Base-by-base conservation (phyloP, 92 coral and sea anemone genomes). In the Epizoanthus ramosus region DNA sequence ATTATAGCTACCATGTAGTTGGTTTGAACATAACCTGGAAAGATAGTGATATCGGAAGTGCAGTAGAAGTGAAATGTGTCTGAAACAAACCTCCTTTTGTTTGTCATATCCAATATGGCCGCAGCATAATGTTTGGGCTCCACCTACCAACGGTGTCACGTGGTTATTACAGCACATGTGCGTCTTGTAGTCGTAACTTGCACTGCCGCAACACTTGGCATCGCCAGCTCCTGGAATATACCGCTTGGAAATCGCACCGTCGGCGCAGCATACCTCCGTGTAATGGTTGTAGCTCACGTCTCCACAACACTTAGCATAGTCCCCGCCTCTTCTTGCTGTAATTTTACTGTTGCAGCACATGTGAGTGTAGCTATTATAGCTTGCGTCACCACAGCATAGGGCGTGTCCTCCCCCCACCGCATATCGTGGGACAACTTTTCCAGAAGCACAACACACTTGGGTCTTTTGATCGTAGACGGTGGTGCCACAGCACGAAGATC, bases 191-290 rank as follows among this genome's bases (percentile, higher is more conserved):
- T 86, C 75, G 67, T 70, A 86, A 5, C 79, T 72, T 37, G 50
- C n/a, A 33, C 58, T 81, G 33, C 87, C 87, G 35, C 89, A 86
- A 45, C 89, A 86, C 52, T 58, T 61, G 0, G 61, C 85, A 21
- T 77, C 28, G 5, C 66, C 81, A 19, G 65, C 70, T 33, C 79
- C 63, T 16, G 63, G 67, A 14, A 1, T 3, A 24, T 73, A 53
- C 39, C 53, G 59, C 63, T 4, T 64, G 57, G 58, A 63, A 58
- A 54, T 47, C 3, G 74, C 67, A n/a, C 87, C 73, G 68, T 58
- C 84, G 69, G 50, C 47, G 45, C 89, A 86, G 73, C 89, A 86
- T 17, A 80, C 83, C 41, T 81, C 57, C 1, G 64, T 81, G 25
- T 24, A 9, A 57, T 53, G 33, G 31, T 86, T 61, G 33, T 81